Evolutionary conservation across 2,113 vertebrate species (phyloP).

Genomic region (Pandion haliaetus): DNA sequence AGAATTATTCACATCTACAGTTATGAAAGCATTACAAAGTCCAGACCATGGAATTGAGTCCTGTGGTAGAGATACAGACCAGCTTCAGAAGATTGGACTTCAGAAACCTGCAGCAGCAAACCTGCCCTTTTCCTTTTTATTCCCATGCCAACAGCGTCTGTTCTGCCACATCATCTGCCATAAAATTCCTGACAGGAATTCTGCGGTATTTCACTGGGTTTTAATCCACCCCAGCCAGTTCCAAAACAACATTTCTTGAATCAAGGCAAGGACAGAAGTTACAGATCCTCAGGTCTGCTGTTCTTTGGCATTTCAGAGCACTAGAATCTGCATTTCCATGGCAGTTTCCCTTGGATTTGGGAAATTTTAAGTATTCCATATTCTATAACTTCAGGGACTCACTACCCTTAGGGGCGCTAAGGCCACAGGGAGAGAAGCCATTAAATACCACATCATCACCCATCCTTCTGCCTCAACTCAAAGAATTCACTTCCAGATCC

Average conservation of each 20-base stretch:
- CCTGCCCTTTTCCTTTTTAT: neutral
- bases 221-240: neutral
- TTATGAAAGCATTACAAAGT: neutral
- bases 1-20: neutral
- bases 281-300: neutral
- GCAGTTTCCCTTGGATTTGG: neutral
- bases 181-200: neutral
- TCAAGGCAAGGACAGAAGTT: neutral
- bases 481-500: too few species aligned
- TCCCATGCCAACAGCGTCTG: neutral
- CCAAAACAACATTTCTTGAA: neutral
- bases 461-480: neutral
- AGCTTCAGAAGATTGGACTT: neutral
- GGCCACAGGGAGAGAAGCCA: neutral
- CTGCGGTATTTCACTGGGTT: neutral
- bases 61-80: neutral
- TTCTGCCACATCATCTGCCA: neutral
- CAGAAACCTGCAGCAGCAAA: neutral
- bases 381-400: neutral
- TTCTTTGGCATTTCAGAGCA: neutral
- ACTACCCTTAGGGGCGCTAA: neutral
- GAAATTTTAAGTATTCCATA: neutral
- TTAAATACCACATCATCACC: neutral
- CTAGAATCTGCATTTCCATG: neutral
- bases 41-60: neutral